Base-by-base conservation (phyloP, 2,888 invertebrate species). In the Amiota mariae region DNA sequence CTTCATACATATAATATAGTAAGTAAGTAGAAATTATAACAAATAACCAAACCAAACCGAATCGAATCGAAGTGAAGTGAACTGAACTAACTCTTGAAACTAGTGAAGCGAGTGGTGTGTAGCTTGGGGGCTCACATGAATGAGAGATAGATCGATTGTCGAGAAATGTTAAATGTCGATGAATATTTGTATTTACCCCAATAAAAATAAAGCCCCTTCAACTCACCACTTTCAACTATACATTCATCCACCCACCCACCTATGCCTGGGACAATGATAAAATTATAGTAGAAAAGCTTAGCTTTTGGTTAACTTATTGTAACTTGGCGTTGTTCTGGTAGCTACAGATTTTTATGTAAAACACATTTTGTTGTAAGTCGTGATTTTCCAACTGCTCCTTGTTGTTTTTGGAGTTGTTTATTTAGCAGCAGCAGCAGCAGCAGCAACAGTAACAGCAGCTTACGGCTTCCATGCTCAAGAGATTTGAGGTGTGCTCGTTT, bases 291-390 rank as follows among this genome's bases (percentile, higher is more conserved):
- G 36, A 36, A 6, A 6, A 36, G 36, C 36, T 36, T 36, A 6
- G 8, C 4, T 6, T 36, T 36, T 36, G 36, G 36, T 36, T 36
- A 36, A 36, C 36, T 36, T 36, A 36, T 36, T 36, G 36, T 36
- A 36, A 36, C 36, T 56, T 36, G 57, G 46, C 46, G n/a, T 20
- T 47, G 57, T n/a, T 15, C 48, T 48, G 48, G 66, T 46, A 68
- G 72, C 76, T 78, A 76, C 74, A 73, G 76, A 77, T 73, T 78
- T 78, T 77, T 73, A 77, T 76, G 75, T 79, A 73, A 78, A 78
- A 78, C 75, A 75, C 36, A 36, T 36, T 36, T 36, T 77, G 77
- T 71, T 72, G 56, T 70, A 78, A 75, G 74, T 78, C 78, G 77
- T 79, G 78, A 79, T 79, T 74, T 73, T 71, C 74, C 66, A 66